These are phyloP conservation scores for Leptocoma aspasia DNA, from an alignment of 2,113 vertebrate genomes.

Conservation along the genomic window DNA sequence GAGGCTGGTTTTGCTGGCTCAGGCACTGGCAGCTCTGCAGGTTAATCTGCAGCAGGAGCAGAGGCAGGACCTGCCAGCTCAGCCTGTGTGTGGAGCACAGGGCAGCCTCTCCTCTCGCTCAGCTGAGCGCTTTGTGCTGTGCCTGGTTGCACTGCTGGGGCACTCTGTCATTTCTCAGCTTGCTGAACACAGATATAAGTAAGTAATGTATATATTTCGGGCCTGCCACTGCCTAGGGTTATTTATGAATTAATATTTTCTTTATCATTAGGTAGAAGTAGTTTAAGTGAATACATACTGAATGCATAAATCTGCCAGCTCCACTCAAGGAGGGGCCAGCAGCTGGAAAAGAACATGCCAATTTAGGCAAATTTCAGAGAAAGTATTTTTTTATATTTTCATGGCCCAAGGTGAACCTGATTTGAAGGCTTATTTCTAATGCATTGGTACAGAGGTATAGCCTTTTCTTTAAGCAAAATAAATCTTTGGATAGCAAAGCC, in stretches of 20 bases:
- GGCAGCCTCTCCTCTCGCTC: background rate
- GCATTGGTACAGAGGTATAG: background rate
- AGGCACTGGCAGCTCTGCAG: background rate
- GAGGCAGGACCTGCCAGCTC: background rate
- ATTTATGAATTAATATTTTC: constrained; percentile 47
- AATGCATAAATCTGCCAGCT: constrained; percentile 8
- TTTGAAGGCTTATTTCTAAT: constrained; percentile 1
- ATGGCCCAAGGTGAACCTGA: background rate
- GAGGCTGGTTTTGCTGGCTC: background rate
- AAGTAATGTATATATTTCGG: background rate
- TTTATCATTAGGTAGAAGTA: constrained; percentile 23
- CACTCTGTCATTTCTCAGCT: constrained; percentile 23
- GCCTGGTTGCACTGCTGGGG: background rate
- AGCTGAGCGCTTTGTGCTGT: background rate
- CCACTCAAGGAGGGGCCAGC: background rate
- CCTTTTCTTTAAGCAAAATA: background rate
- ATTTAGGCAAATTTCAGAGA: background rate
- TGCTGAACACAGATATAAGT: background rate
- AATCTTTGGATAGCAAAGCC: background rate
- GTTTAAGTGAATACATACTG: background rate
- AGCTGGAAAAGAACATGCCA: background rate
- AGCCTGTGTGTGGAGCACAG: background rate
- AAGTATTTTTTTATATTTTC: background rate
- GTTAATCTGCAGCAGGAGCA: background rate
- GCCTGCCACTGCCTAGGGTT: constrained; percentile 5